Conservation (phyloP, 2,888 invertebrate genomes). For the Dromius quadrimaculatus region DNA sequence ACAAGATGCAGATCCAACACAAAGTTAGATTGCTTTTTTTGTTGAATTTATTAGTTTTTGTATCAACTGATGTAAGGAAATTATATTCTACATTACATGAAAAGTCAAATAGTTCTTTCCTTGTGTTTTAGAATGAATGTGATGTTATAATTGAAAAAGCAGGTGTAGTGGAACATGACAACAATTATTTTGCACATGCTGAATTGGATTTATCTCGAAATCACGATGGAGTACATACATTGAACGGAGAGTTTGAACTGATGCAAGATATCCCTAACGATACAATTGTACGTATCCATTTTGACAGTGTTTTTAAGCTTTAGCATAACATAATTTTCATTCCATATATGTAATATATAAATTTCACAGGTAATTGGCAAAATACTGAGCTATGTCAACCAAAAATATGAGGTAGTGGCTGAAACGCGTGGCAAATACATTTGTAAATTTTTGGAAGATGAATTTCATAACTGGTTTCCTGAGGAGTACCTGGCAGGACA, state of each 20-base stretch:
- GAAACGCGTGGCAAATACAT: constrained; percentile 3
- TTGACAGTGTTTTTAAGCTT: not conserved
- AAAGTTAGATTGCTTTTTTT: too few species aligned
- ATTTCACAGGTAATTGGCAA: constrained; percentile 27
- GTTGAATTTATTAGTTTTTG: too few species aligned
- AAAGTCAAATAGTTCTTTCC: not conserved
- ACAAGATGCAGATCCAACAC: too few species aligned
- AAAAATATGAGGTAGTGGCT: constrained; percentile 25
- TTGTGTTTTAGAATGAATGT: constrained; percentile 1
- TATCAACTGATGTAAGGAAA: too few species aligned
- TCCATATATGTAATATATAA: not conserved
- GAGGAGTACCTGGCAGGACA: constrained; percentile 7
- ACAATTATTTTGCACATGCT: constrained; percentile 29
- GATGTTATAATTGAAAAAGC: constrained; percentile 18
- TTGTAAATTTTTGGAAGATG: constrained; percentile 33
- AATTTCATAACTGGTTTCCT: constrained; percentile 36
- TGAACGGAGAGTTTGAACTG: constrained; percentile 18
- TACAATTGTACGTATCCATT: constrained; percentile 9
- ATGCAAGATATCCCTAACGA: constrained; percentile 16
- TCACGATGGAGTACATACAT: not conserved
- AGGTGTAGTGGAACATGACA: constrained; percentile 12
- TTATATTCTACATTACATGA: too few species aligned
- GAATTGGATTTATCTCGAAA: not conserved
- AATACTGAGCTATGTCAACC: not conserved
- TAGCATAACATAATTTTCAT: not conserved